These are phyloP conservation scores for pig (Sus scrofa) DNA, from an alignment of 2,113 vertebrate genomes.

Conservation along the genomic window T2T-Sscrofa CM000812.6:143435001-143435500, in stretches of 20 bases:
- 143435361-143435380: background rate
- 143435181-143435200: conserved; percentile 1
- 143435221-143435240: background rate
- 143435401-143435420: background rate
- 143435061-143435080: background rate
- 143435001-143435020: background rate
- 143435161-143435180: background rate
- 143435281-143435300: background rate
- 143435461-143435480: conserved; percentile 46
- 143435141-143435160: background rate
- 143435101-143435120: conserved; percentile 9
- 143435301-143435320: background rate
- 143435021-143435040: background rate
- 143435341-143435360: background rate
- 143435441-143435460: conserved; percentile 46
- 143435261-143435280: conserved; percentile 1
- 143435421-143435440: conserved; percentile 25
- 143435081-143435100: background rate
- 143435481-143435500: conserved; percentile 1
- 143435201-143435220: conserved; percentile 37
- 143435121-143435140: background rate
- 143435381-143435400: conserved; percentile 1
- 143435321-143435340: conserved; percentile 1
- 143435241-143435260: background rate
- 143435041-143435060: background rate